Percentiles rank a stretch among this genome's conserved stretches.
Conservation (phyloP, 2,113 vertebrate species). For the Corvus hawaiiensis region DNA sequence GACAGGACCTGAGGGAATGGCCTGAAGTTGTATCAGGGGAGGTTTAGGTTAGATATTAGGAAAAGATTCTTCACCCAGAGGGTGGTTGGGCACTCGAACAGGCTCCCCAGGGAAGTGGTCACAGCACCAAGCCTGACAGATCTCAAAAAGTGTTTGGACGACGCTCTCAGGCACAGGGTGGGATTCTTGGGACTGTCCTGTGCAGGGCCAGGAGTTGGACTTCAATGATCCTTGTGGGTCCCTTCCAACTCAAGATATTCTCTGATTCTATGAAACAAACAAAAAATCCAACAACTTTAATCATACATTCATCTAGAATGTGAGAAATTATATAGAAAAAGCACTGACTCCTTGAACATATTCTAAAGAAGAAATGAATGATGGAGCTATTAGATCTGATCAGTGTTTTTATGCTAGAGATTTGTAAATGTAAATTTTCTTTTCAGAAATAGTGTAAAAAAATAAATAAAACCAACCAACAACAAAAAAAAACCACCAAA, state of each 20-base stretch:
- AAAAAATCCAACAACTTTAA: neutral
- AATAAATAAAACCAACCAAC: neutral
- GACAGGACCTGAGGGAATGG: too few species aligned
- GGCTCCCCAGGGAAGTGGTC: neutral
- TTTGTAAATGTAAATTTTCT: neutral
- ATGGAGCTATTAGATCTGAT: neutral
- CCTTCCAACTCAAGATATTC: neutral
- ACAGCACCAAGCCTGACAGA: neutral
- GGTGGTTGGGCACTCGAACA: neutral
- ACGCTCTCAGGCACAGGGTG: neutral
- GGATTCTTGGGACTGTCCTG: neutral
- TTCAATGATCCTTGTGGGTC: neutral
- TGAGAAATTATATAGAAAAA: neutral
- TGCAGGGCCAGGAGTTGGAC: neutral
- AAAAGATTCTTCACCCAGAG: neutral
- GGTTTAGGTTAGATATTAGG: neutral
- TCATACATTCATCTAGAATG: neutral
- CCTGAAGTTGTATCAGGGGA: too few species aligned
- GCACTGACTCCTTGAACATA: neutral
- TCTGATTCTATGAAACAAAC: neutral
- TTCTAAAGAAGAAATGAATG: neutral
- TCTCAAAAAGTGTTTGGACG: neutral
- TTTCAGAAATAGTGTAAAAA: neutral
- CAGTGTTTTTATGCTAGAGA: conserved; percentile 11
- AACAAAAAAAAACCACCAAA: neutral